Evolutionary conservation across 2,888 invertebrate genomes (phyloP).

Genomic region (Drosophila helvetica): DNA sequence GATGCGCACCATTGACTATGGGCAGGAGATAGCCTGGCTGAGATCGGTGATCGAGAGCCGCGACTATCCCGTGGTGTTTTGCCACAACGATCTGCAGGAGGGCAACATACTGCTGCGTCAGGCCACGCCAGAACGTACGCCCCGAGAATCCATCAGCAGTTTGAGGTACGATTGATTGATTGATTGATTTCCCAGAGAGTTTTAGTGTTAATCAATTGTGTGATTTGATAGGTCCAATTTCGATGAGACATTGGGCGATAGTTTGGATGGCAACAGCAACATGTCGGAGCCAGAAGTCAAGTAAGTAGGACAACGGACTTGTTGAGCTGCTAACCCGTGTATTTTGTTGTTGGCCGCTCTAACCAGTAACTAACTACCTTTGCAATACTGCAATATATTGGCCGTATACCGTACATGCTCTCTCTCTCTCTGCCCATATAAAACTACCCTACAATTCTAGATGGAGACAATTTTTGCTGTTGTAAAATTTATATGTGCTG

Average conservation of each 20-base stretch:
- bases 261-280: slow-evolving; percentile 68
- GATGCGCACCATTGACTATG: slow-evolving; percentile 85
- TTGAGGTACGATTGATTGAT: slow-evolving; percentile 54
- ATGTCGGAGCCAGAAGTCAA: slow-evolving; percentile 53
- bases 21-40: slow-evolving; percentile 89
- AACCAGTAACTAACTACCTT: slow-evolving; percentile 56
- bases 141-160: slow-evolving; percentile 67
- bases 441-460: slow-evolving; percentile 68
- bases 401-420: slow-evolving; percentile 37
- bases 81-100: slow-evolving; percentile 98
- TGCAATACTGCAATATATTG: slow-evolving; percentile 10
- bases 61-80: slow-evolving; percentile 94
- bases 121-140: slow-evolving; percentile 52
- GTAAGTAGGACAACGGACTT: slow-evolving; percentile 43
- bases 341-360: slow-evolving; percentile 47
- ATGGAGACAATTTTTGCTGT: slow-evolving; percentile 64
- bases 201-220: background rate
- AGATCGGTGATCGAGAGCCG: slow-evolving; percentile 86
- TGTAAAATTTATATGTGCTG: slow-evolving; percentile 50
- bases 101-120: slow-evolving; percentile 87
- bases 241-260: slow-evolving; percentile 69
- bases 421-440: slow-evolving; percentile 50
- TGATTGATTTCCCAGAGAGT: background rate
- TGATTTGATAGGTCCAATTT: slow-evolving; percentile 59
- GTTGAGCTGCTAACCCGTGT: slow-evolving; percentile 35